Evolutionary conservation across 2,888 invertebrate genomes (phyloP).

Genomic region (Phalangium opilio): DNA sequence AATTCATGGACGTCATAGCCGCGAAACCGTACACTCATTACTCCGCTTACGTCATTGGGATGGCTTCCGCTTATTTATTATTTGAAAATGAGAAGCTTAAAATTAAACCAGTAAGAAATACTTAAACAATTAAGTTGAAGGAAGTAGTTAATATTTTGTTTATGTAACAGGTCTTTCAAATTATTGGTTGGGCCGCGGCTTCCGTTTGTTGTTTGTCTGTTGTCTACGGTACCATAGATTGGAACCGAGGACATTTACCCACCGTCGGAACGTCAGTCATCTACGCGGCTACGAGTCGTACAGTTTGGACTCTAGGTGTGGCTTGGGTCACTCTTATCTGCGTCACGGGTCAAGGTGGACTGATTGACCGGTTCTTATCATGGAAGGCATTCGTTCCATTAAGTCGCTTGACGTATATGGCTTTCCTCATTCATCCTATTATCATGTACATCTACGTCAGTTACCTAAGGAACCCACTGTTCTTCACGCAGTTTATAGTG

Average conservation of each 20-base stretch:
- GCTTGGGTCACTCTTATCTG: slow-evolving; percentile 14
- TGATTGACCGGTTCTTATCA: slow-evolving; percentile 10
- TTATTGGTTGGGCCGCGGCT: slow-evolving; percentile 11
- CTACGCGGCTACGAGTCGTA: slow-evolving; percentile 12
- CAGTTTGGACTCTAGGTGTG: slow-evolving; percentile 12
- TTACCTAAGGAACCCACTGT: slow-evolving; percentile 13
- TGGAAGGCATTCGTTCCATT: slow-evolving; percentile 16
- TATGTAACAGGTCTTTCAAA: slow-evolving; percentile 10
- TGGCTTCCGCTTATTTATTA: slow-evolving; percentile 15
- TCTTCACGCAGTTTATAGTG: slow-evolving; percentile 16
- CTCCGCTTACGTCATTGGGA: slow-evolving; percentile 15
- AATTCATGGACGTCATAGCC: slow-evolving; percentile 14
- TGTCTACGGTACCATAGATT: slow-evolving; percentile 13
- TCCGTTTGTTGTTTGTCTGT: slow-evolving; percentile 5
- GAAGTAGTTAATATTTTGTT: not conserved
- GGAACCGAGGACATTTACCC: slow-evolving; percentile 16
- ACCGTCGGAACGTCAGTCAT: slow-evolving; percentile 9
- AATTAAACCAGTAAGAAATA: slow-evolving; percentile 7
- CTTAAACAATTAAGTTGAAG: too few species aligned
- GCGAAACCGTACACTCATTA: slow-evolving; percentile 17
- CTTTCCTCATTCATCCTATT: slow-evolving; percentile 16
- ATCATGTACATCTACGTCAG: slow-evolving; percentile 16
- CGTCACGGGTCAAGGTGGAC: slow-evolving; percentile 15
- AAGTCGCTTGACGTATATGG: slow-evolving; percentile 13
- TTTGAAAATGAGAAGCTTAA: slow-evolving; percentile 11